Base-by-base conservation (phyloP, 2,113 vertebrate species). In the Dasyornis broadbenti region DNA sequence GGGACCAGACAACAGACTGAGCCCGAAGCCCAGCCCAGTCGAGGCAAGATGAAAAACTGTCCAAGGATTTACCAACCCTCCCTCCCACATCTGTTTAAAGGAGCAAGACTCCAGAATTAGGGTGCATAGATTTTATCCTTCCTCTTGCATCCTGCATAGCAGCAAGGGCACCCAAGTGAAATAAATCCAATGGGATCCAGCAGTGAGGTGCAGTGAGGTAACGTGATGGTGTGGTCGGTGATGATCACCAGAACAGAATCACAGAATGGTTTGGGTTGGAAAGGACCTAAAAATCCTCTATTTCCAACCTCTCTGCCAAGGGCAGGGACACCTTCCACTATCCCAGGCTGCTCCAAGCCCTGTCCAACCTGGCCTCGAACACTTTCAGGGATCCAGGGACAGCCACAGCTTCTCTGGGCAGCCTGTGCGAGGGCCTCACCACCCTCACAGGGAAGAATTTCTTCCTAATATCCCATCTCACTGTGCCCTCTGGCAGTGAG, bases 1-100 rank as follows among this genome's bases (percentile, higher is more conserved):
- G 91, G 91, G 92, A 97, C 95, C 92, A 97, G 96, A 96, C 95
- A 97, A 89, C 95, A 96, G 94, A 71, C 94, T 89, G 85, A 94
- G 91, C 89, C 89, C 3, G 0, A 78, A 93, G 73, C 93, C 77
- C 92, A 94, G 60, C 92, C 95, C 89, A 83, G 91, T 83, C 18
- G 3, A 96, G 89, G 77, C 83, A 84, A 95, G 73, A 94, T 71
- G 96, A 81, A 84, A 96, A 85, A 82, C 53, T 50, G 37, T 37
- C 95, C 92, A 76, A 94, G 90, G 90, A 79, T 96, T 95, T 91
- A 93, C 90, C 94, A 75, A 27, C 68, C 53, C 65, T 86, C 52
- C 86, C 81, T 96, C 86, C 86, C 69, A 84, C 86, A 15, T 63
- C 44, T 71, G 64, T 53, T 95, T 93, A 95, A 97, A 96, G 95